Evolutionary conservation across 2,113 vertebrate genomes (phyloP).

Genomic region (Chamaea fasciata): DNA sequence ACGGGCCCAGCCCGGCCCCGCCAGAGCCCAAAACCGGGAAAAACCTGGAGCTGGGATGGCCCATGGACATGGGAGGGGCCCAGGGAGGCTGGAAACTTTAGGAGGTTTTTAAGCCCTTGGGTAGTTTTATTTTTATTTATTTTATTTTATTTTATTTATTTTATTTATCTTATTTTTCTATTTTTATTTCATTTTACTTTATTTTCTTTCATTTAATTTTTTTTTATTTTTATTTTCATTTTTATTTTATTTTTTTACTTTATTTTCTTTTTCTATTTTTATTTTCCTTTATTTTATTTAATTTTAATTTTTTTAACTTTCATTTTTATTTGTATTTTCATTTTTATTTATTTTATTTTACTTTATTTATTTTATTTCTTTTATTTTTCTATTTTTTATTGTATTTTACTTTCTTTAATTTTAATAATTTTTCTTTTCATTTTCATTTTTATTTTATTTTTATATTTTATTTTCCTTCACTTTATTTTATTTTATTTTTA

Average conservation of each 20-base stretch:
- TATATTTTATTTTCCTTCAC: no score
- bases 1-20: background rate
- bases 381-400: no score
- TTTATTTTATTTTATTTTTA: no score
- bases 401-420: no score
- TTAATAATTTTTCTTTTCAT: no score
- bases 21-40: background rate
- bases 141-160: background rate
- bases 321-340: no score
- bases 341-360: no score
- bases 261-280: background rate
- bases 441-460: no score
- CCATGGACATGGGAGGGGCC: fast-evolving
- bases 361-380: no score
- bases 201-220: no score
- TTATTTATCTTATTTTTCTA: no score
- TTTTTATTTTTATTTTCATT: background rate
- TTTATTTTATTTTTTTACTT: background rate
- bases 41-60: background rate
- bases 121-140: background rate
- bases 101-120: background rate
- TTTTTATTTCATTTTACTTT: background rate
- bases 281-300: background rate
- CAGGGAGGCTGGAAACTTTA: background rate
- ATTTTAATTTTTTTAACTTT: no score